These are phyloP conservation scores for Uropetala carovei DNA, from an alignment of 2,888 invertebrate species.

Conservation along the genomic window DNA sequence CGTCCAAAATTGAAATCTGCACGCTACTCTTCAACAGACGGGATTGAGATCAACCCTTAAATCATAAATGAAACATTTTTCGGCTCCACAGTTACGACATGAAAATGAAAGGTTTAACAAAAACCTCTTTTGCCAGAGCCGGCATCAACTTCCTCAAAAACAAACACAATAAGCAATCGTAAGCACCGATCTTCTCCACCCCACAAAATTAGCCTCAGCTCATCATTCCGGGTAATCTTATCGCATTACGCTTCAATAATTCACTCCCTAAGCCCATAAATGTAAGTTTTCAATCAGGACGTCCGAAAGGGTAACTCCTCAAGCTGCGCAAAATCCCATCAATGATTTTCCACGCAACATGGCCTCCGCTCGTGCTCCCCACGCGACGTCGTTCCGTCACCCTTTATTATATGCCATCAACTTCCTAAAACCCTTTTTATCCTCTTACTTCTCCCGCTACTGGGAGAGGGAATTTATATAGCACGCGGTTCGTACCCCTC, in stretches of 20 bases:
- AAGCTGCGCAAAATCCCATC: constrained; percentile 5
- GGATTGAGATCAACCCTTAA: too few relatives aligned
- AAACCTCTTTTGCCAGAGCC: too few relatives aligned
- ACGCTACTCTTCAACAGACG: too few relatives aligned
- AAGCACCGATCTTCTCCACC: neutral
- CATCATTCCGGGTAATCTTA: neutral
- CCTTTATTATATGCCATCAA: constrained; percentile 19
- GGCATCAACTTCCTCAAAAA: too few relatives aligned
- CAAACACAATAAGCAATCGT: neutral
- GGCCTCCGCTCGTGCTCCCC: neutral
- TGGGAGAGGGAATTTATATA: neutral
- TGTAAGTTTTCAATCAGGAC: neutral
- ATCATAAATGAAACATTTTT: too few relatives aligned
- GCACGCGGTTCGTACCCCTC: neutral
- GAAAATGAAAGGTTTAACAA: too few relatives aligned
- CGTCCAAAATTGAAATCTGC: too few relatives aligned
- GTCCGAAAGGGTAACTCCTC: neutral
- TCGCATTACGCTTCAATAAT: neutral
- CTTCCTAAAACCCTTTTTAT: constrained; percentile 7
- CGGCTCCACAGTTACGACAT: too few relatives aligned
- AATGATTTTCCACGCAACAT: neutral
- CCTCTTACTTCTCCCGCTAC: neutral
- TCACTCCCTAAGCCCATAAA: neutral
- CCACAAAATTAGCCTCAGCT: neutral
- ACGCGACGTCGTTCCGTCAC: neutral